Conservation (phyloP, 1,140 invertebrate species). For the Solen grandis region DNA sequence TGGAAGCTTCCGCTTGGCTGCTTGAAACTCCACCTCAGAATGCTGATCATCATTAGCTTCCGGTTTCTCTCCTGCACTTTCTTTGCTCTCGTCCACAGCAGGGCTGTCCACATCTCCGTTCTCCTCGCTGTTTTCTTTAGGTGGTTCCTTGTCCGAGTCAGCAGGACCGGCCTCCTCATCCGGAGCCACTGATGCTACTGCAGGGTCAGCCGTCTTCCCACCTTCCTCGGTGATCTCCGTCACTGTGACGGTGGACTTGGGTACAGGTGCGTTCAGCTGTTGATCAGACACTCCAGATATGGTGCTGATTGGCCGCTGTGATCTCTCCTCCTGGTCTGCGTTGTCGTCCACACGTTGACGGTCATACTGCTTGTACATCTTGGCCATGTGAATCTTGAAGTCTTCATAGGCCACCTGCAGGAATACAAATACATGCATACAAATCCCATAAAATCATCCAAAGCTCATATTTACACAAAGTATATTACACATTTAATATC, state of each 20-base stretch:
- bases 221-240: too few relatives aligned
- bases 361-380: constrained; percentile 98
- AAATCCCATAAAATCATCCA: background rate
- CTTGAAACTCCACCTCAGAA: background rate
- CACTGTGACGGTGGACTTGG: constrained; percentile 73
- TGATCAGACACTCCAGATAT: constrained; percentile 88
- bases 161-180: constrained; percentile 56
- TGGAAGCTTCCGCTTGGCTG: constrained; percentile 32
- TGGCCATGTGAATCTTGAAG: constrained; percentile 84
- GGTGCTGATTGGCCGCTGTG: constrained; percentile 96
- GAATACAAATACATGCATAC: background rate
- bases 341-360: constrained; percentile 95
- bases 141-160: constrained; percentile 15
- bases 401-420: constrained; percentile 91
- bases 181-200: constrained; percentile 16
- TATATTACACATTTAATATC: too few relatives aligned
- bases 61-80: constrained; percentile 16
- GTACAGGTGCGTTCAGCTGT: constrained; percentile 60
- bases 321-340: constrained; percentile 94
- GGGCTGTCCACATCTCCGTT: constrained; percentile 48
- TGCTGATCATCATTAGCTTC: background rate
- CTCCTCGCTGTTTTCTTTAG: constrained; percentile 9
- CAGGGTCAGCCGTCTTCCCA: constrained; percentile 57
- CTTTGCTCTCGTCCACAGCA: background rate
- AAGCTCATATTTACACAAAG: too few relatives aligned